Evolutionary conservation across 1,140 invertebrate genomes (phyloP).

Genomic region (Drosophila asahinai): DNA sequence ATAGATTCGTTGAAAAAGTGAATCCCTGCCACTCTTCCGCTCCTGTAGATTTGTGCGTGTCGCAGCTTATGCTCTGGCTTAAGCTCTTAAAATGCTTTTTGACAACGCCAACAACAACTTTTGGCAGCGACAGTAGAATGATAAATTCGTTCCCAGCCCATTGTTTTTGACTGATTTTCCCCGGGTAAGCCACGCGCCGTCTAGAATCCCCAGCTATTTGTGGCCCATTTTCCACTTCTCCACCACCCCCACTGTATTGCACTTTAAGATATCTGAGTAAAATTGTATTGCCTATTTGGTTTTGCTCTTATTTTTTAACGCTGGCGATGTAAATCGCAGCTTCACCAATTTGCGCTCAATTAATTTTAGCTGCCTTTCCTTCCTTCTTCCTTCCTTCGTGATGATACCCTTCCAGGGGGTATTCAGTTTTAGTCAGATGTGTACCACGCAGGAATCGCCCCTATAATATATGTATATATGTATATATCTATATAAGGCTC

Average conservation of each 20-base stretch:
- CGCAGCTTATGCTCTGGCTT: slow-evolving; percentile 69
- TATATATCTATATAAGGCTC: no score
- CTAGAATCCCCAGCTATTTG: slow-evolving; percentile 22
- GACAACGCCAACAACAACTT: slow-evolving; percentile 55
- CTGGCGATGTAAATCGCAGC: slow-evolving; percentile 58
- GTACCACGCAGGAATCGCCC: no score
- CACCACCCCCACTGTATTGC: background rate
- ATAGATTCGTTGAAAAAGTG: slow-evolving; percentile 7
- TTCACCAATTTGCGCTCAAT: slow-evolving; percentile 78
- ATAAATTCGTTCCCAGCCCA: slow-evolving; percentile 68
- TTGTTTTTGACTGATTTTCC: slow-evolving; percentile 29
- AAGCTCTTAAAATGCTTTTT: slow-evolving; percentile 81
- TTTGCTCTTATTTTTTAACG: slow-evolving; percentile 19
- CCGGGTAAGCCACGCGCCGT: slow-evolving; percentile 42
- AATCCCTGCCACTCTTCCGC: slow-evolving; percentile 14
- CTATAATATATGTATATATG: no score
- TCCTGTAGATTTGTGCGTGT: slow-evolving; percentile 60
- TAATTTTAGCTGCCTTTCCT: slow-evolving; percentile 60
- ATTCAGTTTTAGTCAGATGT: no score
- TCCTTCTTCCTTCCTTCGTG: background rate
- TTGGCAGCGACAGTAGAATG: slow-evolving; percentile 45
- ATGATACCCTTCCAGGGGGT: no score
- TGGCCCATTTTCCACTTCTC: slow-evolving; percentile 29
- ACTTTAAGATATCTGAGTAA: slow-evolving; percentile 40
- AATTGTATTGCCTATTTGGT: slow-evolving; percentile 61